phyloP scores from a whole-genome alignment of 2,888 invertebrate genomes.

The Anticlea derivata region DNA sequence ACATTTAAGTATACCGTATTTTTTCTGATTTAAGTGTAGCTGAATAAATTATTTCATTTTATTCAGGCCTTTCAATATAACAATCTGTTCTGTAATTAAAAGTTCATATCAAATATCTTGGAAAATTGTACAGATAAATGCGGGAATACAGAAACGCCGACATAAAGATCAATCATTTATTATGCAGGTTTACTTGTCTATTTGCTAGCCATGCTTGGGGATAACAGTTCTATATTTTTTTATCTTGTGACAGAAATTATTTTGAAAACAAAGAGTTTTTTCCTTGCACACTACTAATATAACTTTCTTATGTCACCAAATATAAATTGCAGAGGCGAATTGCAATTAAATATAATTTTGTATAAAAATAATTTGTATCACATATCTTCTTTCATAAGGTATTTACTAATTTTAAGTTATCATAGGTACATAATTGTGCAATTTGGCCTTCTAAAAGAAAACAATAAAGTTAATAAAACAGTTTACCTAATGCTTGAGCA shows the following conservation, averaged over 20 bases:
- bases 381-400: constrained; percentile 12
- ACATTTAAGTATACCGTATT: too few relatives aligned
- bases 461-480: background rate
- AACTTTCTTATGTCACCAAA: constrained; percentile 6
- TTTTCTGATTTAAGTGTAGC: background rate
- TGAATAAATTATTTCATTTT: constrained; percentile 12
- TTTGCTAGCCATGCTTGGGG: too few relatives aligned
- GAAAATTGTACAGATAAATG: too few relatives aligned
- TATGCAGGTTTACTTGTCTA: too few relatives aligned
- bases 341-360: constrained; percentile 14
- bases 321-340: constrained; percentile 23
- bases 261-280: background rate
- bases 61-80: background rate
- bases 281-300: background rate
- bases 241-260: background rate
- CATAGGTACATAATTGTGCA: background rate
- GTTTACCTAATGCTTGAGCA: background rate
- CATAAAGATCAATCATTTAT: too few relatives aligned
- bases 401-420: background rate
- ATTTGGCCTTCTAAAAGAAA: background rate
- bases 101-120: too few relatives aligned
- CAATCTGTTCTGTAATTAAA: too few relatives aligned
- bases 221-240: too few relatives aligned
- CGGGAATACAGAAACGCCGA: too few relatives aligned
- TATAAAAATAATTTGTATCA: constrained; percentile 27